These are phyloP conservation scores for Cranoglanis bouderius DNA, from an alignment of 2,113 vertebrate genomes.

Conservation along the genomic window DNA sequence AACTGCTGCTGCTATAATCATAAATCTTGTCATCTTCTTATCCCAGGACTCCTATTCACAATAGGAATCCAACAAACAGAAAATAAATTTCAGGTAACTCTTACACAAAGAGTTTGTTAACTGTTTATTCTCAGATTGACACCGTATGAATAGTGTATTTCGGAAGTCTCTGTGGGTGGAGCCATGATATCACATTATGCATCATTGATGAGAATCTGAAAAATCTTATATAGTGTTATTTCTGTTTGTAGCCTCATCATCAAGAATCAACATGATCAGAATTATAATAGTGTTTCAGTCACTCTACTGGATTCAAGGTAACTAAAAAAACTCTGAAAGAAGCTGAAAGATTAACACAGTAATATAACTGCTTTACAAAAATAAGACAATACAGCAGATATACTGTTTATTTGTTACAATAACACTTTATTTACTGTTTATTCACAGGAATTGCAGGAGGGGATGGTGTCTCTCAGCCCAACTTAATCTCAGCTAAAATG, in stretches of 20 bases:
- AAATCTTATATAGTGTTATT: neutral
- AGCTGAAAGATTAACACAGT: neutral
- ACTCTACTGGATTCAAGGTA: conserved; percentile 30
- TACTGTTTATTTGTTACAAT: neutral
- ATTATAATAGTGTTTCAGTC: neutral
- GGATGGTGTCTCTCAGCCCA: conserved; percentile 54
- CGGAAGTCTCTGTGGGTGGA: neutral
- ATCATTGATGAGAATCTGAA: neutral
- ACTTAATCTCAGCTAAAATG: neutral
- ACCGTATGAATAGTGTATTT: neutral
- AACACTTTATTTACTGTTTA: neutral
- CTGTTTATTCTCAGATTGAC: neutral
- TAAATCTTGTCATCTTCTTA: neutral
- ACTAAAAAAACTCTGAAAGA: neutral
- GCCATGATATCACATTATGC: conserved; percentile 28
- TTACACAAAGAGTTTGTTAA: neutral
- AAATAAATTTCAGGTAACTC: neutral
- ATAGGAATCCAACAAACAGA: neutral
- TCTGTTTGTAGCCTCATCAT: neutral
- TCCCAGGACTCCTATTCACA: neutral
- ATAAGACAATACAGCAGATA: neutral
- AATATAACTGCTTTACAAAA: neutral
- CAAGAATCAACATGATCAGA: conserved; percentile 31
- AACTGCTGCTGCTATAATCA: neutral
- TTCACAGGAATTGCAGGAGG: conserved; percentile 37